Evolutionary conservation across 2,113 vertebrate genomes (phyloP), one percentile per base, ranked within the genome.

Genomic region (Mesocricetus auratus): DNA sequence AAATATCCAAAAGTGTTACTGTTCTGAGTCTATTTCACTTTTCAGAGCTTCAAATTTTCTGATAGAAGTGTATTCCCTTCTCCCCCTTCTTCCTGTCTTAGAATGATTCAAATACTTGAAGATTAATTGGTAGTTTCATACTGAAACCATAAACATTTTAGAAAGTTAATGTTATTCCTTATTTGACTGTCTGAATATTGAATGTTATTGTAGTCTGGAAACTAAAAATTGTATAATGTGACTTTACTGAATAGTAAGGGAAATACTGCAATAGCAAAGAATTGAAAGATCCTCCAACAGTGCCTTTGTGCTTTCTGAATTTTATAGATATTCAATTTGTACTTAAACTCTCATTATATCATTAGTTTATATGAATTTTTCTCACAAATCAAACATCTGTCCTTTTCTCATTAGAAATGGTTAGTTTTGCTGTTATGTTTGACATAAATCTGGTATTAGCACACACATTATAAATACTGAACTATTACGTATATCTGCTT

Each of bases 401-500:
- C 89, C 71, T 90, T 5, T 94, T 97, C 10, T n/a, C 58, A 60
- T n/a, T 94, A 86, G 90, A 95, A 64, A 62, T 83, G 94, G 66
- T 94, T 94, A 96, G 85, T 93, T 74, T 88, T 97, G n/a, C 91
- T 36, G 53, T 73, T 95, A 26, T 47, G 91, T 29, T 87, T 94
- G 90, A 73, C 93, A 75, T 96, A n/a, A 98, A 94, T 93, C 74
- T 98, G 73, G 83, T 73, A 15, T 17, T 91, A 81, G 45, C 39
- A 74, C 94, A 71, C 60, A 97, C 96, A 96, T 94, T 90, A 95
- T 77, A 95, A 92, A 94, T 71, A 79, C 56, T 90, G 77, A 77
- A 95, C 97, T 97, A 96, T 81, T 97, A 78, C 98, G 68, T 95
- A 33, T 60, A 77, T 92, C 90, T 97, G 83, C 97, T 90, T 93